Evolutionary conservation across 1,140 invertebrate species (phyloP).

Genomic region (Ericerus pela): DNA sequence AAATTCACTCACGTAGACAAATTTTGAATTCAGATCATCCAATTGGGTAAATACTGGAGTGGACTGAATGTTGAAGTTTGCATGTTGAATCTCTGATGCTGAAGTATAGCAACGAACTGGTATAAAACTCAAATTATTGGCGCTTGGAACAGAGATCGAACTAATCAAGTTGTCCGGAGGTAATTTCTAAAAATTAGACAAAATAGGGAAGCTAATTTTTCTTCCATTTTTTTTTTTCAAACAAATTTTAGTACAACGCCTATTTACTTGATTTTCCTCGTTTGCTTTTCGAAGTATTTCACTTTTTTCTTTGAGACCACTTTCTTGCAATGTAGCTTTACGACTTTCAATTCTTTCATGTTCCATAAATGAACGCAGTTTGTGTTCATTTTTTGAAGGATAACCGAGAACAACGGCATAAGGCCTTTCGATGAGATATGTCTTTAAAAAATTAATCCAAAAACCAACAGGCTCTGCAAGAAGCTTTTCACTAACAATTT

Average conservation of each 20-base stretch:
- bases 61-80: conserved; percentile 43
- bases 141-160: conserved; percentile 49
- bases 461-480: conserved; percentile 44
- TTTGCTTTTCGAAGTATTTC: conserved; percentile 49
- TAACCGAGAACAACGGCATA: conserved; percentile 37
- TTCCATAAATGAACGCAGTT: conserved; percentile 46
- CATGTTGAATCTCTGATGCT: conserved; percentile 35
- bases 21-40: conserved; percentile 66
- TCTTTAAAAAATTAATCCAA: conserved; percentile 54
- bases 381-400: conserved; percentile 41
- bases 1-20: conserved; percentile 61
- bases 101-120: conserved; percentile 42
- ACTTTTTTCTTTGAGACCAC: conserved; percentile 48
- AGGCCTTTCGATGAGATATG: conserved; percentile 49
- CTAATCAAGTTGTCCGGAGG: conserved; percentile 50
- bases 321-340: conserved; percentile 42
- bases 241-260: conserved; percentile 5
- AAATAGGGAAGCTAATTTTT: not conserved
- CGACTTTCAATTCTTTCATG: conserved; percentile 48
- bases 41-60: conserved; percentile 61
- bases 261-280: conserved; percentile 54
- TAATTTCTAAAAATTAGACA: conserved; percentile 34
- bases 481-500: conserved; percentile 45
- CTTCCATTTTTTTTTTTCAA: not conserved
- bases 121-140: conserved; percentile 52